Evolutionary conservation across 2,797 vertebrate species (phyloP).

Genomic region (Micrastur ruficollis): DNA sequence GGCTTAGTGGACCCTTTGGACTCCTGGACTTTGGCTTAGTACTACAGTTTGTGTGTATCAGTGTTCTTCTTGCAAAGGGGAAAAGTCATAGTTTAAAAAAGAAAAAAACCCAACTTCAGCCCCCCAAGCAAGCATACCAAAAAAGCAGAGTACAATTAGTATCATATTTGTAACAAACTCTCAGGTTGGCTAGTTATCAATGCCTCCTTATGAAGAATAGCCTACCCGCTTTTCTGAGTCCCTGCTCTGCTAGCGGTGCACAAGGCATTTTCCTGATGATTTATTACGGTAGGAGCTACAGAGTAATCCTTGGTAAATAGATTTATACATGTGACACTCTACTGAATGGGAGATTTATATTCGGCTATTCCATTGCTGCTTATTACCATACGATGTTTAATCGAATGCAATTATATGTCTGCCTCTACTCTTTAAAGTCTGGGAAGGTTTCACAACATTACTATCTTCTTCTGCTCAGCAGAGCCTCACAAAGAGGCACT

Average conservation of each 20-base stretch:
- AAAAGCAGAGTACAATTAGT: neutral
- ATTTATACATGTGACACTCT: constrained; percentile 28
- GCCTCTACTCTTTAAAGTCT: neutral
- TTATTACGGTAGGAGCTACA: neutral
- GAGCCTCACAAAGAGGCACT: neutral
- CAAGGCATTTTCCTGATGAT: neutral
- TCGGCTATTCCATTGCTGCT: constrained; percentile 22
- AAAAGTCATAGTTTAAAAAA: neutral
- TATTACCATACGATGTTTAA: constrained; percentile 54
- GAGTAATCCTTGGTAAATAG: constrained; percentile 40
- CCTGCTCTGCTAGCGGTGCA: neutral
- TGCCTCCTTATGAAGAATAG: neutral
- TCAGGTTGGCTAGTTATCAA: neutral
- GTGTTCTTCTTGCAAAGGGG: neutral
- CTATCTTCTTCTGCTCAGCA: neutral
- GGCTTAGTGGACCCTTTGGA: neutral
- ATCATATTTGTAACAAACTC: neutral
- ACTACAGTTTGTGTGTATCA: neutral
- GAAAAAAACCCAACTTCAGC: neutral
- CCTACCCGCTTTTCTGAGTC: neutral
- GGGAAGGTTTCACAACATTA: neutral
- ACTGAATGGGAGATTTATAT: constrained; percentile 53
- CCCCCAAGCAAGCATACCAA: neutral
- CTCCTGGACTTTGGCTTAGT: neutral
- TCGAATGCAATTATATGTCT: constrained; percentile 23